These are phyloP conservation scores for Drosophila tripunctata DNA, from an alignment of 2,888 invertebrate species.

Conservation along the genomic window DNA sequence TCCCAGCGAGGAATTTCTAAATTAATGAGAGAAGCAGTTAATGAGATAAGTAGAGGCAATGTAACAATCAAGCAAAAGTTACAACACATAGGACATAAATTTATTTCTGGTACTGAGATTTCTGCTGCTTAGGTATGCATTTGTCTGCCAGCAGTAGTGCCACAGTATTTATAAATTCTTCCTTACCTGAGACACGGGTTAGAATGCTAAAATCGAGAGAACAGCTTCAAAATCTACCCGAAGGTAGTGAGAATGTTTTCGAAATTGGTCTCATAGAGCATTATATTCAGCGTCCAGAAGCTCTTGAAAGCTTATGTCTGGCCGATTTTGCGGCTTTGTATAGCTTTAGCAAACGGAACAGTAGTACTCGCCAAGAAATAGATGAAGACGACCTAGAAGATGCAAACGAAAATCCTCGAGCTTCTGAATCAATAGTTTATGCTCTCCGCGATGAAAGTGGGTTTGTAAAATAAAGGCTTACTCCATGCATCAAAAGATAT, in stretches of 20 bases:
- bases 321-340: no score
- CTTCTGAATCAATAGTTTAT: not conserved
- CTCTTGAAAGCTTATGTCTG: no score
- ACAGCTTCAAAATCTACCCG: slow-evolving; percentile 19
- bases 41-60: not conserved
- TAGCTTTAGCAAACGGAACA: no score
- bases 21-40: not conserved
- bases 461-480: not conserved
- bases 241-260: no score
- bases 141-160: not conserved
- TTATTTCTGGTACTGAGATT: slow-evolving; percentile 5
- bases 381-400: no score
- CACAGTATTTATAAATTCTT: not conserved
- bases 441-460: not conserved
- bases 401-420: no score
- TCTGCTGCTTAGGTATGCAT: slow-evolving; percentile 12
- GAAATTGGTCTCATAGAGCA: no score
- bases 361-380: no score
- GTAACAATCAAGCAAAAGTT: slow-evolving; percentile 4
- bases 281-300: no score
- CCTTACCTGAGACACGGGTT: slow-evolving; percentile 1
- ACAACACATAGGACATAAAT: not conserved
- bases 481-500: not conserved
- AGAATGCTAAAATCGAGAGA: slow-evolving; percentile 13
- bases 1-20: slow-evolving; percentile 13